Evolutionary conservation across 2,113 vertebrate genomes (phyloP), one percentile per base, ranked within the genome.

Genomic region (Phainopepla nitens): DNA sequence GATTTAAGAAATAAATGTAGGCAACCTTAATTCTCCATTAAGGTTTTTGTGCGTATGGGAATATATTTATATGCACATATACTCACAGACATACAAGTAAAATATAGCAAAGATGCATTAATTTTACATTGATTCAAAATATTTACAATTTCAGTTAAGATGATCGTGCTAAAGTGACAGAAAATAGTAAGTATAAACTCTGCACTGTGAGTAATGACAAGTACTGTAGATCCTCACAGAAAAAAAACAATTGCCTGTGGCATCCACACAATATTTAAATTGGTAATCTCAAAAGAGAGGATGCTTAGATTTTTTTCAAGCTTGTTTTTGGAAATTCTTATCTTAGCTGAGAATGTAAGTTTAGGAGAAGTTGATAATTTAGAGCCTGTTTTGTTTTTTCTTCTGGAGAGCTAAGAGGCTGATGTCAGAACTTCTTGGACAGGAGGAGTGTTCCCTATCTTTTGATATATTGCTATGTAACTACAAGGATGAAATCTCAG

Each of bases 51-150:
- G 51, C 3, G 0, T 90, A n/a, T 62, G 62, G 60, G 61, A 68
- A 89, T 94, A 83, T 89, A 89, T 97, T 92, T 91, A 77, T 90
- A 90, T 80, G 64, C 78, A 88, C 39, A 44, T 62, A 77, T 65
- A 89, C 53, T 90, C 76, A 77, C 75, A 97, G 87, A 81, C 31
- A 78, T 53, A 75, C 54, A 71, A 94, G 68, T 68, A 72, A 94
- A 96, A 89, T 92, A 78, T 65, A 89, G 79, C 79, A 82, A 87
- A 78, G 88, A 83, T 78, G 51, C 64, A 93, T 96, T 94, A 95
- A 95, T 96, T 96, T 97, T 93, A 83, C 85, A 95, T 92, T 66
- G 79, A 89, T 94, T 97, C 96, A 95, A 97, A 96, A 96, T 97
- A 96, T 96, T 96, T 95, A 95, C 90, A 51, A 84, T 89, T 94